phyloP scores from a whole-genome alignment of 2,797 vertebrate genomes.

The Ficedula albicollis region DNA sequence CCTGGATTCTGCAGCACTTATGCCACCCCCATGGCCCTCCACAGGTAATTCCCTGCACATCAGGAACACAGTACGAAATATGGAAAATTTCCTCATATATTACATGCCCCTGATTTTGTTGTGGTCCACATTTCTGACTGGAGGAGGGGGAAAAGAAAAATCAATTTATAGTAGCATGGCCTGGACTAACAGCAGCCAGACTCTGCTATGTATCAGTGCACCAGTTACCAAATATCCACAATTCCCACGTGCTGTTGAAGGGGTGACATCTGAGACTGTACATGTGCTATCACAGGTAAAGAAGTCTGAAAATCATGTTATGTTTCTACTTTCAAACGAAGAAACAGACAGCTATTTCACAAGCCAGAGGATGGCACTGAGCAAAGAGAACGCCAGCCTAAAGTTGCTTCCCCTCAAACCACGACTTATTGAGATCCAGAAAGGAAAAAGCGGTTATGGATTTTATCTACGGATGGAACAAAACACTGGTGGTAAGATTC shows the following conservation, averaged over 20 bases:
- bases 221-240: neutral
- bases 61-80: neutral
- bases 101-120: neutral
- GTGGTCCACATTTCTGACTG: neutral
- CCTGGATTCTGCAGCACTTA: neutral
- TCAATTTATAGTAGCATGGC: neutral
- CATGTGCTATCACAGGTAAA: conserved; percentile 76
- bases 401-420: conserved; percentile 84
- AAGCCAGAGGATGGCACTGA: conserved; percentile 72
- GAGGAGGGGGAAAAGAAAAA: accelerated
- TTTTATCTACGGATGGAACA: conserved; percentile 82
- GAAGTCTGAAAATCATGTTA: conserved; percentile 73
- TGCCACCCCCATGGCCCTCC: neutral
- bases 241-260: neutral
- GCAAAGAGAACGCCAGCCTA: conserved; percentile 75
- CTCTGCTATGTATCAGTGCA: neutral
- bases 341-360: conserved; percentile 79
- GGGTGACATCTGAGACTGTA: conserved; percentile 7
- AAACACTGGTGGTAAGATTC: conserved; percentile 69
- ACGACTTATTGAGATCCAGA: conserved; percentile 78
- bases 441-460: conserved; percentile 84
- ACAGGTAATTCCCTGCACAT: neutral
- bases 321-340: conserved; percentile 86
- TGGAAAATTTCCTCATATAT: neutral
- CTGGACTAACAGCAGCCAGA: neutral